Evolutionary conservation across 2,888 invertebrate species (phyloP).

Genomic region (Agrypnus murinus): DNA sequence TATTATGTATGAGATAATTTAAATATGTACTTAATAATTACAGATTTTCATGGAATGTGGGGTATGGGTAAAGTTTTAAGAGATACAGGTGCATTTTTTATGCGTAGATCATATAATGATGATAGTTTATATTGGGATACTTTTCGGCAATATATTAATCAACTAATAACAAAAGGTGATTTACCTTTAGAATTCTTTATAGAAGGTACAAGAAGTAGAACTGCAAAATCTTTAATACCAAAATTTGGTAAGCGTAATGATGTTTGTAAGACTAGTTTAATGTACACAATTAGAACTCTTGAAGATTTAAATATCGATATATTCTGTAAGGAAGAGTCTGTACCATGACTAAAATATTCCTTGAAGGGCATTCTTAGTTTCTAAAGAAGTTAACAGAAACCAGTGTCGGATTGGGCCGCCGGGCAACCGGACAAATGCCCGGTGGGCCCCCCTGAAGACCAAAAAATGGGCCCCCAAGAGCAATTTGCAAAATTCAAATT

Average conservation of each 20-base stretch:
- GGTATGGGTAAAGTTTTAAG: conserved; percentile 91
- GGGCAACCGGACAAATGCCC: too few relatives aligned
- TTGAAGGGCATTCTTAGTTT: too few relatives aligned
- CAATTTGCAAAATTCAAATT: too few relatives aligned
- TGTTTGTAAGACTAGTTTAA: too few relatives aligned
- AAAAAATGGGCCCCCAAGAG: too few relatives aligned
- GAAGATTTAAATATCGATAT: too few relatives aligned
- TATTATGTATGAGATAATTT: conserved; percentile 12
- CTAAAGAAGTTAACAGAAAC: too few relatives aligned
- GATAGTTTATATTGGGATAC: conserved; percentile 95
- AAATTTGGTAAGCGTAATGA: conserved; percentile 94
- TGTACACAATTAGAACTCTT: too few relatives aligned
- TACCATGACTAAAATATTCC: too few relatives aligned
- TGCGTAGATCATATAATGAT: conserved; percentile 90
- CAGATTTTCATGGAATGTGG: conserved; percentile 96
- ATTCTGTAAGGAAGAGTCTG: too few relatives aligned
- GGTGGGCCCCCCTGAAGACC: too few relatives aligned
- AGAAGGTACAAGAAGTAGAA: conserved; percentile 96
- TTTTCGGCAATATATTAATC: conserved; percentile 93
- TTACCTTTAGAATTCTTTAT: conserved; percentile 96
- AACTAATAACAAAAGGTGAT: conserved; percentile 82
- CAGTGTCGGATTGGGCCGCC: too few relatives aligned
- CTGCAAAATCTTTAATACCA: conserved; percentile 93
- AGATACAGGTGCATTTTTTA: conserved; percentile 96
- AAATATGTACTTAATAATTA: conserved; percentile 50